Base-by-base conservation (phyloP, 2,113 vertebrate species). In the Phyllopteryx taeniolatus region DNA sequence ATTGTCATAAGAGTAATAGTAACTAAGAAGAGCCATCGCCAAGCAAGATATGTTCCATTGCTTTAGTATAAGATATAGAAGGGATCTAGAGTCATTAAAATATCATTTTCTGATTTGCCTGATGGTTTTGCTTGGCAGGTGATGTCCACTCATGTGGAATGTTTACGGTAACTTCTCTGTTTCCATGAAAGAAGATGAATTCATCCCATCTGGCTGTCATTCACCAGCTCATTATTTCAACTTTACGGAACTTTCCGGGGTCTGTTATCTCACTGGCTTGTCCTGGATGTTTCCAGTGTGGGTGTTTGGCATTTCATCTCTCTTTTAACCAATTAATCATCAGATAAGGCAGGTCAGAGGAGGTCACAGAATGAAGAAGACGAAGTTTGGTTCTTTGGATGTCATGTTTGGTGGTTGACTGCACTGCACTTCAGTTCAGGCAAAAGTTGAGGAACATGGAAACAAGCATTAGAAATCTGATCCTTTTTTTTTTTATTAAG, bases 171-270 rank as follows among this genome's bases (percentile, higher is more conserved):
- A 54, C 51, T 35, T 78, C 68, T 72, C 72, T 73, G 71, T 87
- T 89, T 89, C 86, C 76, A 88, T 86, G 81, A 86, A 84, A 80
- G 60, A 78, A 22, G 68, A 80, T 46, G 54, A 84, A 67, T 51
- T 70, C 22, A 85, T 64, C 57, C 63, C 15, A 11, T 76, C 78
- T 56, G 15, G 68, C 71, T 71, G 74, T 79, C 76, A 44, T 71
- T 73, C 70, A 68, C 2, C 61, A n/a, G 33, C n/a, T 72, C 27
- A 35, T 72, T 39, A 61, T 59, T 73, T 78, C 68, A 51, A 67
- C 62, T 67, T 47, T 80, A 14, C 15, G 19, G 67, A 39, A 49
- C 73, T 76, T 62, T 62, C 72, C 67, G 31, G 15, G 73, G 51
- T 31, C 62, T 75, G 75, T 66, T 67, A 54, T 84, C 77, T 46